These are phyloP conservation scores for Butorides virescens DNA, from an alignment of 2,113 vertebrate genomes.

Conservation along the genomic window DNA sequence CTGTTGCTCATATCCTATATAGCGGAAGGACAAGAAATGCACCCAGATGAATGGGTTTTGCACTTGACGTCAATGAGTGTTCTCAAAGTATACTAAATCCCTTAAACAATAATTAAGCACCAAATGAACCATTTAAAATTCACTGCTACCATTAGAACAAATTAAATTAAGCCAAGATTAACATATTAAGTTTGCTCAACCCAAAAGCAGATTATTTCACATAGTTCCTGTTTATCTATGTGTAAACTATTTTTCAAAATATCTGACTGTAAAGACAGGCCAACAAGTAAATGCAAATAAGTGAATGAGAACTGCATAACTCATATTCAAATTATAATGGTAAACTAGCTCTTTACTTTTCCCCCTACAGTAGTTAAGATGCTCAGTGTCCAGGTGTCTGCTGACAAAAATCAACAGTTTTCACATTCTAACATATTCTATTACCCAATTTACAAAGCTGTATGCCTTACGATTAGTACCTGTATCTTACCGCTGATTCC, in stretches of 20 bases:
- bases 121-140: slow-evolving; percentile 74
- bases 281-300: slow-evolving; percentile 23
- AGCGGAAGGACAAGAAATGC: slow-evolving; percentile 16
- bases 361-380: not conserved
- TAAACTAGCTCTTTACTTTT: not conserved
- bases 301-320: slow-evolving; percentile 1
- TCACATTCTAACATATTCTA: not conserved
- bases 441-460: not conserved
- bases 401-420: not conserved
- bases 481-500: not conserved
- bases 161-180: slow-evolving; percentile 75
- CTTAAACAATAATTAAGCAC: slow-evolving; percentile 73
- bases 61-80: slow-evolving; percentile 34
- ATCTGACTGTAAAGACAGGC: not conserved
- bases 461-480: not conserved
- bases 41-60: slow-evolving; percentile 35
- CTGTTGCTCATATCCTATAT: not conserved
- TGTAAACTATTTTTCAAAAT: slow-evolving; percentile 53
- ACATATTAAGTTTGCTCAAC: slow-evolving; percentile 57
- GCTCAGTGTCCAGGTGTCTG: not conserved
- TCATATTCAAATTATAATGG: slow-evolving; percentile 11
- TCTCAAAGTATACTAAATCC: slow-evolving; percentile 53
- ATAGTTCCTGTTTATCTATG: slow-evolving; percentile 26
- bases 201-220: slow-evolving; percentile 68
- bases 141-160: slow-evolving; percentile 59